Percentiles rank a stretch among this genome's conserved stretches.
These are phyloP conservation scores for Hippotragus niger DNA, from an alignment of 2,113 vertebrate genomes.

Conservation along the genomic window DNA sequence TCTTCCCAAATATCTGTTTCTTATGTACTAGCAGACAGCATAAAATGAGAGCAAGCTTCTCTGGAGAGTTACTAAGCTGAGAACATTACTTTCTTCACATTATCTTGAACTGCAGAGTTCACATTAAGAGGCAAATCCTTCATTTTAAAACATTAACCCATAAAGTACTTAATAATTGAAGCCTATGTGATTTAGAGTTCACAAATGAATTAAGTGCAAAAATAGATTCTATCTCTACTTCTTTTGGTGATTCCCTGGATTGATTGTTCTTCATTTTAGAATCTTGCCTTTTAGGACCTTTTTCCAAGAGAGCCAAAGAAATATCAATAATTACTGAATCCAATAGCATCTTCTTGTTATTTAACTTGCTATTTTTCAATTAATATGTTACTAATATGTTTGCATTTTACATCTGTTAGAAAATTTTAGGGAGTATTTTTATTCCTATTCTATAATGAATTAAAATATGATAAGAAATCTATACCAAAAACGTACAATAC, in stretches of 20 bases:
- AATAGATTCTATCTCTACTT: constrained; percentile 36
- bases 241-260: background rate
- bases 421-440: background rate
- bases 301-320: background rate
- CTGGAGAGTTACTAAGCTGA: constrained; percentile 33
- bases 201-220: constrained; percentile 52
- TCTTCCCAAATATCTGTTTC: background rate
- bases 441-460: background rate
- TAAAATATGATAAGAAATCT: background rate
- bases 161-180: constrained; percentile 58
- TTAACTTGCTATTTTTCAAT: background rate
- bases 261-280: constrained; percentile 32
- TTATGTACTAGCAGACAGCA: background rate
- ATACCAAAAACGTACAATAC: background rate
- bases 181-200: constrained; percentile 36
- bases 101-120: constrained; percentile 45
- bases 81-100: constrained; percentile 27
- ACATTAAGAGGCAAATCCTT: constrained; percentile 59
- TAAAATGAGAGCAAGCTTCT: background rate
- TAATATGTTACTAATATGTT: background rate
- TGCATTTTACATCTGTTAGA: background rate
- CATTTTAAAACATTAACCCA: constrained; percentile 63
- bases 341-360: background rate
- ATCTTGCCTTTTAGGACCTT: background rate
- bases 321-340: background rate